Evolutionary conservation across 2,113 vertebrate species (phyloP), one percentile per base, ranked within the genome.

Genomic region (Brachyistius frenatus): DNA sequence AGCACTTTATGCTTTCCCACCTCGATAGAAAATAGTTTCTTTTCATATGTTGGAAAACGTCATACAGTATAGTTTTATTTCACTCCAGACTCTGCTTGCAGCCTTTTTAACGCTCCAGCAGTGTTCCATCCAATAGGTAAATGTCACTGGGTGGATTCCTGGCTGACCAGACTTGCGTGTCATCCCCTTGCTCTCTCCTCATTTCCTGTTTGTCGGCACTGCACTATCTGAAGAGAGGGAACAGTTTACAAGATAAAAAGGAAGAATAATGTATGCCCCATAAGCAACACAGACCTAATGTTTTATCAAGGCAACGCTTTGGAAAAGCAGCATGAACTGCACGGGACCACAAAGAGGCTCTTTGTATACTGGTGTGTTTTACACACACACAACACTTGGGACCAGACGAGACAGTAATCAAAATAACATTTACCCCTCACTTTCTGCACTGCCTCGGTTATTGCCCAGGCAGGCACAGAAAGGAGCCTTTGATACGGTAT

Each of bases 391-490:
- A 60, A 46, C 82, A 68, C 78, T 85, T 53, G 86, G 79, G 74
- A 78, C 3, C 57, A 85, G 63, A 83, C 81, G 83, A 84, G 78
- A 81, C 76, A 73, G 76, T 80, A 85, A 75, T 36, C 83, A 63
- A 44, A 86, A 78, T 76, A 85, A 91, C 88, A 82, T 86, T 90
- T 86, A 84, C 79, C 83, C 85, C 86, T 81, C 81, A 60, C 77
- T 67, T 65, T 78, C 69, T 60, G 68, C 62, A 7, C 61, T 73
- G 75, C 65, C 64, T 81, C 80, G 84, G 78, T 83, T 73, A 50
- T 46, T 73, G 61, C 62, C 60, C 68, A 62, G 16, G 10, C 68
- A 54, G 73, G 7, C 71, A 76, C 75, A 86, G 73, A 89, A 81
- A 78, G 82, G 67, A 79, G 50, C 15, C 62, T 87, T 76, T 89